Evolutionary conservation across 2,797 vertebrate species (phyloP).

Genomic region (Discoglossus pictus): DNA sequence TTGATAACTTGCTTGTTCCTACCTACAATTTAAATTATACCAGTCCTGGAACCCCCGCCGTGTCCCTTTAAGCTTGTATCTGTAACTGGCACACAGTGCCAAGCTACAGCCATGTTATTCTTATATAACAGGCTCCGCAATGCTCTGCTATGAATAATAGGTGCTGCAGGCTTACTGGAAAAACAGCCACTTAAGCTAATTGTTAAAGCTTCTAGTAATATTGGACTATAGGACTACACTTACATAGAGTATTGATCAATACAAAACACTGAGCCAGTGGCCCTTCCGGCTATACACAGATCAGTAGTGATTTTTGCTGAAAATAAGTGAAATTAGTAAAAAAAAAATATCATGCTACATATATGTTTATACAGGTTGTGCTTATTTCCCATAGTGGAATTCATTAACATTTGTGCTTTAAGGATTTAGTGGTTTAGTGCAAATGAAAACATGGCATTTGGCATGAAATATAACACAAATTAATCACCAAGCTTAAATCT

Average conservation of each 20-base stretch:
- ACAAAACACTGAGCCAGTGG: no score
- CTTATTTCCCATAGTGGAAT: neutral
- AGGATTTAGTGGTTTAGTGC: slow-evolving; percentile 39
- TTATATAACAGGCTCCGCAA: slow-evolving; percentile 30
- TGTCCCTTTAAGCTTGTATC: neutral
- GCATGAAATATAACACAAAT: neutral
- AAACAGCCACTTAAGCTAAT: no score
- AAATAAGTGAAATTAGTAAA: no score
- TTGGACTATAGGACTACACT: neutral
- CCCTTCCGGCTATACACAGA: no score
- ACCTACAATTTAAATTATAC: no score
- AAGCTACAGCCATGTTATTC: neutral
- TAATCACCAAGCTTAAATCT: no score
- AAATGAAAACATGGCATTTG: slow-evolving; percentile 28
- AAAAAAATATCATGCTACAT: no score
- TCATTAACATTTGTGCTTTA: slow-evolving; percentile 20
- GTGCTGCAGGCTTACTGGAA: neutral
- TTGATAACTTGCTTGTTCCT: no score
- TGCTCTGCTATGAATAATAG: slow-evolving; percentile 6
- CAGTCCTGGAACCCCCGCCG: neutral
- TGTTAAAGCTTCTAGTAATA: neutral
- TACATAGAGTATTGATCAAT: slow-evolving; percentile 5
- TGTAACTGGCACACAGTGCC: neutral
- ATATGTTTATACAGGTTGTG: no score
- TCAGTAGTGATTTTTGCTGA: no score